Evolutionary conservation across 1,140 invertebrate species (phyloP), one percentile per base, ranked within the genome.

Genomic region (Heterodera carotae): DNA sequence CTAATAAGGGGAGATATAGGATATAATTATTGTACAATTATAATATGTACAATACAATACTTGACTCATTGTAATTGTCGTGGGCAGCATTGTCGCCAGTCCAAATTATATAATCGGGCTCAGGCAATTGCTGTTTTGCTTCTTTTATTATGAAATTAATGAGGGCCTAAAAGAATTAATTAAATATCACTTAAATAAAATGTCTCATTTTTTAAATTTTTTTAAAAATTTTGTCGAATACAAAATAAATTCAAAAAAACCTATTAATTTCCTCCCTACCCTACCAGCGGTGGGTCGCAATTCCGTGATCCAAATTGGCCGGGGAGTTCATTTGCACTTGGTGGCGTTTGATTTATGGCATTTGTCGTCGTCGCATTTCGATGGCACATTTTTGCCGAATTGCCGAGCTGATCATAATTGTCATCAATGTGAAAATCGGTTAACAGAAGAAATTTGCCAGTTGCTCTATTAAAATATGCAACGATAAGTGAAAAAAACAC

Each of bases 51-150:
- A 72, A 36, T 2, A 1, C 34, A 34, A 2, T 79, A 85, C 84
- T 80, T 53, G 81, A 56, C 34, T 69, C 39, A 18, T 56, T 71
- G 69, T 86, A 86, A 33, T 76, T 48, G 27, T 78, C 82, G 67
- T 86, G 85, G 6, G 85, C 81, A 8, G 84, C 84, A 67, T 82
- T 84, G 66, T 86, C 85, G 5, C 85, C 85, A n/a, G 85, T 86
- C 85, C 85, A 86, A 43, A 86, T 66, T 22, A 86, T 76, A 39
- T 79, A 75, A 73, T 86, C 81, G 1, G 84, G 84, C 36, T 80
- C 70, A 33, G 82, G 70, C 34, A 86, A 22, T 34, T 72, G 67
- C 7, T 77, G 60, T 27, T 43, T 33, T 18, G 84, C 83, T n/a
- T 76, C 74, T 43, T 77, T 33, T 2, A 85, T 31, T 22, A 81